Percentiles rank a stretch among this genome's conserved stretches.
phyloP scores from a whole-genome alignment of 1,140 invertebrate species.

The Globodera rostochiensis region DNA sequence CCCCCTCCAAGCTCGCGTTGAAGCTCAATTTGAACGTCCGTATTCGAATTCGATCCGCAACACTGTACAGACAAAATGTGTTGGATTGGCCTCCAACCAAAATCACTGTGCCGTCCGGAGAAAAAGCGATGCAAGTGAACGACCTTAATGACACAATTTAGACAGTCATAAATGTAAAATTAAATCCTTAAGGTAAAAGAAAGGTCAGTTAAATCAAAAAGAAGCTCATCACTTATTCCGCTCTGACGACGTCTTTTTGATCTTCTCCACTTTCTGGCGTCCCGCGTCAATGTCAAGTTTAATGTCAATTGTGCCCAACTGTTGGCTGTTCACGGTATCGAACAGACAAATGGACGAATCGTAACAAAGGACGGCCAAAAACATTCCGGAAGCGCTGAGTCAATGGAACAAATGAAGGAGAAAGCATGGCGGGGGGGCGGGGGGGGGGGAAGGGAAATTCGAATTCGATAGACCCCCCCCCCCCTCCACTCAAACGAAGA shows the following conservation, averaged over 20 bases:
- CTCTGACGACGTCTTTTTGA: constrained; percentile 47
- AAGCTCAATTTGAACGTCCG: constrained; percentile 36
- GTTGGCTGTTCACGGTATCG: constrained; percentile 28
- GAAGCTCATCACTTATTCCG: constrained; percentile 46
- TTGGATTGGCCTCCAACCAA: constrained; percentile 55
- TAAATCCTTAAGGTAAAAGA: neutral
- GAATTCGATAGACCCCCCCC: no score
- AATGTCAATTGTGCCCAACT: constrained; percentile 51
- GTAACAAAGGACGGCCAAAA: constrained; percentile 50
- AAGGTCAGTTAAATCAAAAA: constrained; percentile 12
- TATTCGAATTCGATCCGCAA: constrained; percentile 40
- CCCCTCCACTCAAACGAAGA: no score
- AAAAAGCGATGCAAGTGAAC: constrained; percentile 51
- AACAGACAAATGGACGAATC: constrained; percentile 52
- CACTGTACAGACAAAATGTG: constrained; percentile 49
- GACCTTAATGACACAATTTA: constrained; percentile 29
- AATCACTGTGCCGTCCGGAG: constrained; percentile 42
- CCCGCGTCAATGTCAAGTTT: constrained; percentile 49
- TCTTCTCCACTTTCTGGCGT: constrained; percentile 26
- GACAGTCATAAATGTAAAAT: neutral
- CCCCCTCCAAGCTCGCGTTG: constrained; percentile 51
- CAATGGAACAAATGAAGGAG: neutral
- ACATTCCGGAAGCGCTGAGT: constrained; percentile 43
- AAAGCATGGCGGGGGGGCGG: no score
- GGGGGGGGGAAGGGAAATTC: neutral